Evolutionary conservation across 2,888 invertebrate species (phyloP).

Genomic region (Spodoptera littoralis): DNA sequence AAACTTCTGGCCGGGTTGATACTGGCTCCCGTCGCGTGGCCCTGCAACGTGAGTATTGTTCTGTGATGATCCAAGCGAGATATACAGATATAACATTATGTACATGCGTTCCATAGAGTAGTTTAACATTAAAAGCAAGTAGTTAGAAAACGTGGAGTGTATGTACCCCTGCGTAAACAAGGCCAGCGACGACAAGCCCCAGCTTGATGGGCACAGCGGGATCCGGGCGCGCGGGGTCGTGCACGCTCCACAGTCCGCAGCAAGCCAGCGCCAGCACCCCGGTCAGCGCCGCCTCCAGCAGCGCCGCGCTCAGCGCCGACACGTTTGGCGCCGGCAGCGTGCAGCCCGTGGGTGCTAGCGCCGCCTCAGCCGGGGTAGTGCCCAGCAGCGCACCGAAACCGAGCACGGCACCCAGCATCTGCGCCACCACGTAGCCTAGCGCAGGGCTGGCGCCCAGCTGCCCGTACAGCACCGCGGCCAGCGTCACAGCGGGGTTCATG

Average conservation of each 20-base stretch:
- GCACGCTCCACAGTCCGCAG: slow-evolving; percentile 74
- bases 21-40: slow-evolving; percentile 91
- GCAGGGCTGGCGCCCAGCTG: slow-evolving; percentile 75
- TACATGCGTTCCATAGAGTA: background rate
- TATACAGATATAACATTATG: background rate
- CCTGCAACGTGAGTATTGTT: slow-evolving; percentile 67
- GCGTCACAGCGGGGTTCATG: slow-evolving; percentile 93
- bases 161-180: slow-evolving; percentile 78
- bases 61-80: too few species aligned
- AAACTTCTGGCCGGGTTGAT: slow-evolving; percentile 92
- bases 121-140: background rate
- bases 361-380: slow-evolving; percentile 54
- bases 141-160: background rate
- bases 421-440: slow-evolving; percentile 70
- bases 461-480: slow-evolving; percentile 89
- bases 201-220: slow-evolving; percentile 74
- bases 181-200: slow-evolving; percentile 77
- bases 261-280: slow-evolving; percentile 70
- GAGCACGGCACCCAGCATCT: slow-evolving; percentile 70
- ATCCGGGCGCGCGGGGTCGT: slow-evolving; percentile 70
- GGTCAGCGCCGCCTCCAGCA: slow-evolving; percentile 71
- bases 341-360: slow-evolving; percentile 40
- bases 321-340: slow-evolving; percentile 61
- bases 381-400: slow-evolving; percentile 72
- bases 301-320: slow-evolving; percentile 56